Conservation (phyloP, 2,888 invertebrate genomes). For the Cancer borealis region DNA sequence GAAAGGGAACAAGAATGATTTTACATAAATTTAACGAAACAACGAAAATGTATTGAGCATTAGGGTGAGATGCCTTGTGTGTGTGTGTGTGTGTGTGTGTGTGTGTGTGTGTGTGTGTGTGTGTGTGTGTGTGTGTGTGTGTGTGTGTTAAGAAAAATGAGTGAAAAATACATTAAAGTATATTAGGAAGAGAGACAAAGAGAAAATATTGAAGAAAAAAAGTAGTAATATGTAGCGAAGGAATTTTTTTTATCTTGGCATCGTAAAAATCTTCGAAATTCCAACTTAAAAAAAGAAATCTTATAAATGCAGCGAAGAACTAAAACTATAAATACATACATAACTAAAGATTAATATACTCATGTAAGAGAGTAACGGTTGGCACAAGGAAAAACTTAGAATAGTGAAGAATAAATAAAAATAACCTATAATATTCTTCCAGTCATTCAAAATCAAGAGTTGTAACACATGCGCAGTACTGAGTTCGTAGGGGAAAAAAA, state of each 20-base stretch:
- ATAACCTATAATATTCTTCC: background rate
- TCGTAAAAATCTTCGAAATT: background rate
- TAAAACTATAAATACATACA: background rate
- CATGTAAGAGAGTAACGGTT: too few relatives aligned
- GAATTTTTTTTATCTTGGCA: background rate
- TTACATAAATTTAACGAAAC: too few relatives aligned
- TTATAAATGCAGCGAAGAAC: background rate
- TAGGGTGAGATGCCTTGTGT: too few relatives aligned
- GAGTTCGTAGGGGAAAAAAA: slow-evolving; percentile 2
- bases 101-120: too few relatives aligned
- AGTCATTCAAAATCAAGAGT: slow-evolving; percentile 30
- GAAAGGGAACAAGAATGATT: too few relatives aligned
- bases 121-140: too few relatives aligned
- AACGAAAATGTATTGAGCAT: too few relatives aligned
- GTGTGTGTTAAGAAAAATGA: too few relatives aligned
- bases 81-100: too few relatives aligned
- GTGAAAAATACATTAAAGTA: too few relatives aligned
- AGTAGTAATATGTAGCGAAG: background rate
- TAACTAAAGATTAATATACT: background rate
- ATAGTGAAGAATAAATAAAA: background rate
- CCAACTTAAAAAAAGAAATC: background rate
- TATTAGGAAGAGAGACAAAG: too few relatives aligned
- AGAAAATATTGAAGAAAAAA: too few relatives aligned
- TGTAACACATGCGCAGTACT: slow-evolving; percentile 15
- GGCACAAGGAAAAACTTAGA: background rate